Conservation (phyloP, 2,888 invertebrate genomes). For the Reticulitermes lucifugus region DNA sequence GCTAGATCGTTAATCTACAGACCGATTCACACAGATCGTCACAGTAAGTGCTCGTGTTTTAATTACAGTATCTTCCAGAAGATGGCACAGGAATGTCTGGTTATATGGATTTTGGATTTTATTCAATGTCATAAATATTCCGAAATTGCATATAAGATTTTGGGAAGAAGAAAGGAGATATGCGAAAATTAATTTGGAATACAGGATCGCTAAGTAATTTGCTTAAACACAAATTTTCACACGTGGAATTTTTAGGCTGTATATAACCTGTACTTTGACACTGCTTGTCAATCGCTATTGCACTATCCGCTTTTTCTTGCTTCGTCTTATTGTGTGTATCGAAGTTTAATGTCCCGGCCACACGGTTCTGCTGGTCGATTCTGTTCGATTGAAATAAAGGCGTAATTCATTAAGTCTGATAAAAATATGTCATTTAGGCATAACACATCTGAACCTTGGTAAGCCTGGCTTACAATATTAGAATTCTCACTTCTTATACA, state of each 20-base stretch:
- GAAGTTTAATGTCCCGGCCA: neutral
- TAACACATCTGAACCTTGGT: no score
- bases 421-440: neutral
- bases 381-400: neutral
- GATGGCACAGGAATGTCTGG: neutral
- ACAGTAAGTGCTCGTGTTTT: neutral
- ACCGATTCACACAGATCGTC: neutral
- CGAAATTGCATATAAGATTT: neutral
- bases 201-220: neutral
- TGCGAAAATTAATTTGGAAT: neutral
- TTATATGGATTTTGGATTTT: neutral
- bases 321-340: constrained; percentile 12
- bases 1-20: no score
- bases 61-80: neutral
- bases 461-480: no score
- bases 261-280: neutral
- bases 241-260: constrained; percentile 4
- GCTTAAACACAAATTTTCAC: constrained; percentile 18
- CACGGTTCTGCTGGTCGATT: neutral
- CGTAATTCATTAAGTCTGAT: neutral
- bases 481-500: no score
- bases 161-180: neutral
- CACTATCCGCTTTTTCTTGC: constrained; percentile 6
- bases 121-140: neutral
- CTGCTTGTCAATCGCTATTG: constrained; percentile 5